These are phyloP conservation scores for Phaethon lepturus DNA, from an alignment of 2,113 vertebrate genomes.

Conservation along the genomic window DNA sequence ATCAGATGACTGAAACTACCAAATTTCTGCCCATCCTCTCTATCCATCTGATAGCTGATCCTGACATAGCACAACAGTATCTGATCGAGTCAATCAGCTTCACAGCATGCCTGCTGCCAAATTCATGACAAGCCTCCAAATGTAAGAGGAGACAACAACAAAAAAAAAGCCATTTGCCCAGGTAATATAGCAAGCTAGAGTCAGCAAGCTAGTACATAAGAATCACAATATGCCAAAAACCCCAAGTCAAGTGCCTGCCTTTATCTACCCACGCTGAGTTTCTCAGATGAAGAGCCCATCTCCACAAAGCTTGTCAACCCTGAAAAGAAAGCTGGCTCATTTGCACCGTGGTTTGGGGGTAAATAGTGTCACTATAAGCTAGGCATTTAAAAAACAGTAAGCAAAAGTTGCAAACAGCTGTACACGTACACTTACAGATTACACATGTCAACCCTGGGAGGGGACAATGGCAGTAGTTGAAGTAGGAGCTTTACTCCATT, in stretches of 20 bases:
- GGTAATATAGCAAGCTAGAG: background rate
- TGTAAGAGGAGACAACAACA: background rate
- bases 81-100: background rate
- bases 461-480: conserved; percentile 88
- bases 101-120: background rate
- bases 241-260: rapidly evolving
- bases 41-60: background rate
- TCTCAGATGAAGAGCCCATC: background rate
- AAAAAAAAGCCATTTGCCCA: background rate
- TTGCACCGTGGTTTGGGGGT: background rate
- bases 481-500: conserved; percentile 91
- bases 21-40: background rate
- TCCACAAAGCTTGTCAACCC: background rate
- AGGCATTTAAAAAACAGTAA: background rate
- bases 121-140: background rate
- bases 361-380: background rate
- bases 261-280: background rate
- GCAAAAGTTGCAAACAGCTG: background rate
- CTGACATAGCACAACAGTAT: background rate
- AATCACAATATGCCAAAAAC: background rate
- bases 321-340: background rate
- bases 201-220: background rate
- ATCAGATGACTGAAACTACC: background rate
- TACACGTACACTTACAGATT: conserved; percentile 84
- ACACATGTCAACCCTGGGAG: conserved; percentile 82